Percentiles rank a stretch among this genome's conserved stretches.
phyloP scores from a whole-genome alignment of 1,140 invertebrate genomes.

The Bombus cullumanus region DNA sequence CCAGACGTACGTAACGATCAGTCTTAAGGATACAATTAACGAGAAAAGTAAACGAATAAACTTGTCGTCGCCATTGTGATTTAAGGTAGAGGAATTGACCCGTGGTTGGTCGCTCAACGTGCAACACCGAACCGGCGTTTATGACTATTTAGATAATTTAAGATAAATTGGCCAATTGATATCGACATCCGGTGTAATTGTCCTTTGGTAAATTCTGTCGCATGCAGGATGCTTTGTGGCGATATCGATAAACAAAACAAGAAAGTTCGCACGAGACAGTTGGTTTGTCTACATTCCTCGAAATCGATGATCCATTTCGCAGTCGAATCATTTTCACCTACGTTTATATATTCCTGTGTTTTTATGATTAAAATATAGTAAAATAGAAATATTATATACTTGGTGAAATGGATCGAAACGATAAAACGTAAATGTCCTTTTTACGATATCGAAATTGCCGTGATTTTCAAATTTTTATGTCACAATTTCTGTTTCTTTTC shows the following conservation, averaged over 20 bases:
- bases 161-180: constrained; percentile 1
- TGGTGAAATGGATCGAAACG: neutral
- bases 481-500: no score
- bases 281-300: no score
- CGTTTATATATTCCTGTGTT: neutral
- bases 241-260: neutral
- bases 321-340: no score
- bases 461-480: no score
- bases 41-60: constrained; percentile 68
- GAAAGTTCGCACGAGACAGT: neutral
- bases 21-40: constrained; percentile 59
- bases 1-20: constrained; percentile 59
- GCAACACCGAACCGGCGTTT: constrained; percentile 54
- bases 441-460: neutral
- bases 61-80: constrained; percentile 76
- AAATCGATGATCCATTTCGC: no score
- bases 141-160: constrained; percentile 25
- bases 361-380: neutral
- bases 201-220: neutral
- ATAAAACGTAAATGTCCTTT: neutral
- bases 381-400: neutral
- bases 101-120: constrained; percentile 41
- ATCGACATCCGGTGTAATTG: neutral
- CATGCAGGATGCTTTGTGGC: neutral
- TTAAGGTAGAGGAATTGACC: constrained; percentile 66